A percentile compares a stretch with the other conserved stretches of the same genome.
Evolutionary conservation across 2,888 invertebrate species (phyloP).

Genomic region (Mythimna loreyi): DNA sequence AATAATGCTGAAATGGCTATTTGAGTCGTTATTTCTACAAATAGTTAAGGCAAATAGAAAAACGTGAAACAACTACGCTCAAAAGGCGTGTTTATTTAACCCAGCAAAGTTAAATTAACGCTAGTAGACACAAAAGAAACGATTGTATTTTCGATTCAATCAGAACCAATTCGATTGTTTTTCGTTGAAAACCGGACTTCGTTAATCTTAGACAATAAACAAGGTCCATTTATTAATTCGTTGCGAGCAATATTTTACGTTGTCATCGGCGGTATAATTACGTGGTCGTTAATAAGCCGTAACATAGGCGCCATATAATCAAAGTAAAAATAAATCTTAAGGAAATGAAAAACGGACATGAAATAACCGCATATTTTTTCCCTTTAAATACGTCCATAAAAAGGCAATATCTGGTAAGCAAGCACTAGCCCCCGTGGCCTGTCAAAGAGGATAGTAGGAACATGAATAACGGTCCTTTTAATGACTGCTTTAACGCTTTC

Average conservation of each 20-base stretch:
- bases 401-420: constrained; percentile 85
- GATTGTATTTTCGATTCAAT: constrained; percentile 9
- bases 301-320: constrained; percentile 87
- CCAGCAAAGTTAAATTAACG: background rate
- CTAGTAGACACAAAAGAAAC: background rate
- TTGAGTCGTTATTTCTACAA: constrained; percentile 37
- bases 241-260: constrained; percentile 80
- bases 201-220: constrained; percentile 57
- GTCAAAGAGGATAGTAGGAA: constrained; percentile 88
- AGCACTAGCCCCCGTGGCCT: constrained; percentile 82
- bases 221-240: constrained; percentile 77
- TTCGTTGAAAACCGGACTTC: constrained; percentile 17
- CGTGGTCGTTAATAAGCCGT: constrained; percentile 85
- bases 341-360: constrained; percentile 87
- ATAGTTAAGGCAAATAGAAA: constrained; percentile 10
- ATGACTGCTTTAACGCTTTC: constrained; percentile 90
- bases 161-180: constrained; percentile 15
- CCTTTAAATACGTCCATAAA: constrained; percentile 86
- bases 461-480: constrained; percentile 87
- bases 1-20: constrained; percentile 38
- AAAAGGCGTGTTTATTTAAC: constrained; percentile 7
- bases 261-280: constrained; percentile 85
- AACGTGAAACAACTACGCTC: background rate
- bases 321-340: constrained; percentile 86
- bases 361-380: constrained; percentile 86